Evolutionary conservation across 2,797 vertebrate species (phyloP).

Genomic region (Distichodus sexfasciatus): DNA sequence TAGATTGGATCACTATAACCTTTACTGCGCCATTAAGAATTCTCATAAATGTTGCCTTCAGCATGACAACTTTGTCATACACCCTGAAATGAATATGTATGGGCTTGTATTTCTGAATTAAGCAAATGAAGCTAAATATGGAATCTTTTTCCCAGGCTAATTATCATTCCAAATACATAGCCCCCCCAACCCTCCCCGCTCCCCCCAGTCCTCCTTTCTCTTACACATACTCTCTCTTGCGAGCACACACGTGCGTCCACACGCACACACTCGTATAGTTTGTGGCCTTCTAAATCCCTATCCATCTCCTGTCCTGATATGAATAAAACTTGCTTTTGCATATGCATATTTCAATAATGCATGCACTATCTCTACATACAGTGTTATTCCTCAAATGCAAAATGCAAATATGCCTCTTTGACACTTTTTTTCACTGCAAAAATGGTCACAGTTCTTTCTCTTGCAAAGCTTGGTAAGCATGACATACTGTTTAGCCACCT

Average conservation of each 20-base stretch:
- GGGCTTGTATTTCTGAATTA: conserved; percentile 6
- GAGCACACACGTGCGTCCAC: neutral
- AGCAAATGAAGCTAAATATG: conserved; percentile 19
- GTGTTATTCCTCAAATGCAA: neutral
- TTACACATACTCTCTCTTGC: neutral
- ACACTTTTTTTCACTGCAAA: neutral
- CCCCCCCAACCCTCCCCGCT: neutral
- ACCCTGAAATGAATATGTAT: neutral
- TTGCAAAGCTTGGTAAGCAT: neutral
- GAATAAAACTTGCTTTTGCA: conserved; percentile 4
- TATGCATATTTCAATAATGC: conserved; percentile 8
- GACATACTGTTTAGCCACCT: neutral
- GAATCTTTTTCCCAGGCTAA: neutral
- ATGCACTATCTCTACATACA: conserved; percentile 10
- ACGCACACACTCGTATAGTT: neutral
- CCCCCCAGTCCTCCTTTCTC: neutral
- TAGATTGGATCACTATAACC: neutral
- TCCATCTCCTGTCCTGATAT: conserved; percentile 1
- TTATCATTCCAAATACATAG: conserved; percentile 15
- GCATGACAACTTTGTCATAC: neutral
- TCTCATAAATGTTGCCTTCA: neutral
- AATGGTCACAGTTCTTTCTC: neutral
- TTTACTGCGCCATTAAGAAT: neutral
- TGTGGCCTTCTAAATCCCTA: neutral
- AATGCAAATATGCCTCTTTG: neutral